Base-by-base conservation (phyloP, 2,797 vertebrate genomes). In the Enteromius fasciolatus region DNA sequence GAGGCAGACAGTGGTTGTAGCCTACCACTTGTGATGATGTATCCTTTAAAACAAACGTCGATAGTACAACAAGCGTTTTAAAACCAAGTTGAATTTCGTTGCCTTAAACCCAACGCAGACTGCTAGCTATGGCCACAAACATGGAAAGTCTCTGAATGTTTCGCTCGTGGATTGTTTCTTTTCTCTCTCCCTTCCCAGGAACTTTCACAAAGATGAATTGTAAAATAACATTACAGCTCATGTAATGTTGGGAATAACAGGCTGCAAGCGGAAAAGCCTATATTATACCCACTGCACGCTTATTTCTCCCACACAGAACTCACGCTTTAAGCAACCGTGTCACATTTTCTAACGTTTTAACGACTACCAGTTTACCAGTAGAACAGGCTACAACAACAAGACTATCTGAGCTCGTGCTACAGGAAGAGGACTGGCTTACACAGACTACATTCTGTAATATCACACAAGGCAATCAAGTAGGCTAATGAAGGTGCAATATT, bases 101-200 rank as follows among this genome's bases (percentile, higher is more conserved):
- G 94, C 94, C 94, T 95, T 95, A 95, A 93, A 91, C 75, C 87
- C 83, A 85, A 87, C 80, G 87, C 91, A 90, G 90, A 91, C 88
- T 90, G 89, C 91, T 92, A 85, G 90, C 91, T 92, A 84, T 90
- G 87, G 90, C 89, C 86, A 87, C 79, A 68, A 87, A 85, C 86
- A 82, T 85, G 85, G 85, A 81, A 90, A 89, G 90, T 89, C 89
- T 88, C 80, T 89, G 92, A 92, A 92, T 91, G 94, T 93, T 87
- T 90, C 81, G 84, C 85, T 88, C 75, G 83, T 86, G 77, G 84
- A 85, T 88, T 86, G 82, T 89, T 88, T 84, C 46, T 84, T 80
- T 83, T 64, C 50, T 74, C 67, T 66, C 28, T 77, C 76, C 31
- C 59, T 84, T 82, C 83, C 69, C 76, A 81, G 63, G 61, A 84